A percentile compares a stretch with the other conserved stretches of the same genome.
These are phyloP conservation scores for Amorpha juglandis DNA, from an alignment of 2,888 invertebrate genomes.

Conservation along the genomic window DNA sequence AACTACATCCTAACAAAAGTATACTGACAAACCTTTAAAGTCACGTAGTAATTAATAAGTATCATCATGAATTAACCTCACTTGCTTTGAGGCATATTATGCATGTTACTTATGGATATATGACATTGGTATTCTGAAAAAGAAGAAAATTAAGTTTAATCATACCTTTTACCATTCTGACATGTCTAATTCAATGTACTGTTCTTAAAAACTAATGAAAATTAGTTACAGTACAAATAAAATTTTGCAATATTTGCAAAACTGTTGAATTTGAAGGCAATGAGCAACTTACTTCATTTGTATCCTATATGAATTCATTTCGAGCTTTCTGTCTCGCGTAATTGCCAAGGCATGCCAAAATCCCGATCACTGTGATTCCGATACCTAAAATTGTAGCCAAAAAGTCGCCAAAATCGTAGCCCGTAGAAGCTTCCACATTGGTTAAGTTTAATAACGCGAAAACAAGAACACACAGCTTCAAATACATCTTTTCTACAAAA, in stretches of 20 bases:
- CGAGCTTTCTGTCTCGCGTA: slow-evolving; percentile 86
- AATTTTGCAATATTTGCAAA: neutral
- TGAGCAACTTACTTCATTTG: neutral
- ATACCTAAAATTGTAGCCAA: slow-evolving; percentile 86
- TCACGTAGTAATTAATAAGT: too few relatives aligned
- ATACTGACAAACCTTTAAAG: too few relatives aligned
- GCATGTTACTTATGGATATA: neutral
- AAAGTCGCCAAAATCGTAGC: slow-evolving; percentile 88
- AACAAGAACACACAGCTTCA: slow-evolving; percentile 62
- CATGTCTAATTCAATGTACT: neutral
- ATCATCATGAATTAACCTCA: too few relatives aligned
- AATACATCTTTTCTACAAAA: slow-evolving; percentile 59
- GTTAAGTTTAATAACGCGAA: slow-evolving; percentile 66
- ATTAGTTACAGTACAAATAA: neutral
- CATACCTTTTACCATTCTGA: neutral
- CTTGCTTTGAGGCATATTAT: too few relatives aligned
- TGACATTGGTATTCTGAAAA: slow-evolving; percentile 6
- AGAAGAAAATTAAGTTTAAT: neutral
- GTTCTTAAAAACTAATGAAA: neutral
- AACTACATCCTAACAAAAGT: too few relatives aligned
- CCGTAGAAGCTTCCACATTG: slow-evolving; percentile 78
- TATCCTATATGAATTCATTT: slow-evolving; percentile 74
- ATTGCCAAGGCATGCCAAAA: slow-evolving; percentile 88
- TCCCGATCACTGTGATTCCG: slow-evolving; percentile 83
- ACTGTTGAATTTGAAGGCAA: neutral